Evolutionary conservation across 1,140 invertebrate genomes (phyloP), one percentile per base, ranked within the genome.

Genomic region (Diabrotica undecimpunctata): DNA sequence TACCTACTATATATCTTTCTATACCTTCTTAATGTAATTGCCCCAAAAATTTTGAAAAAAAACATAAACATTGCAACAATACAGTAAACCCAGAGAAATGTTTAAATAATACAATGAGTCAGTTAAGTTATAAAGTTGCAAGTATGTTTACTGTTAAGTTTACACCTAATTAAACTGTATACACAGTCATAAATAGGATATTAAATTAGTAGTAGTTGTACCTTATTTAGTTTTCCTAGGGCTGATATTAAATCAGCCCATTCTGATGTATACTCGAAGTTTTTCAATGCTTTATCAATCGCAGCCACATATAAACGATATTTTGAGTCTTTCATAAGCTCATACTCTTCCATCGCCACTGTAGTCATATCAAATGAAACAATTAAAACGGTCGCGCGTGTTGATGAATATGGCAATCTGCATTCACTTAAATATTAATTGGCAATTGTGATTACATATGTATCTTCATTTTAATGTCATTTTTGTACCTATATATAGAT

Each of bases 181-280:
- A 25, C 25, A 25, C n/a, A 53, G 10, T 53, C 6, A 51, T 10
- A 53, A 12, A 62, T 38, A 51, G 52, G 14, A 62, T 46, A 25
- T 25, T 4, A 25, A 25, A 25, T 25, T 25, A 25, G 25, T 2
- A 4, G 1, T 25, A 25, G 25, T 66, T 65, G 72, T 83, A 94
- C 94, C 85, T 96, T 97, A 76, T 94, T 95, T 12, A 97, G 83
- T 84, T 97, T 97, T 66, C 90, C 92, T 54, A 97, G 79, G 14
- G 94, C 93, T 60, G 93, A 91, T 71, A 97, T 97, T 35, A 97
- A 82, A 83, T 97, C 95, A 66, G 95, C 92, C 95, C 95, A 97
- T 87, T 97, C 95, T 74, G 91, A 94, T 14, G 94, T 95, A 72
- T 91, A 94, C 75, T 97, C 95, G 83, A 97, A 97, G 79, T 87